Evolutionary conservation across 2,797 vertebrate genomes (phyloP).

Genomic region (Gymnothorax reevesii): DNA sequence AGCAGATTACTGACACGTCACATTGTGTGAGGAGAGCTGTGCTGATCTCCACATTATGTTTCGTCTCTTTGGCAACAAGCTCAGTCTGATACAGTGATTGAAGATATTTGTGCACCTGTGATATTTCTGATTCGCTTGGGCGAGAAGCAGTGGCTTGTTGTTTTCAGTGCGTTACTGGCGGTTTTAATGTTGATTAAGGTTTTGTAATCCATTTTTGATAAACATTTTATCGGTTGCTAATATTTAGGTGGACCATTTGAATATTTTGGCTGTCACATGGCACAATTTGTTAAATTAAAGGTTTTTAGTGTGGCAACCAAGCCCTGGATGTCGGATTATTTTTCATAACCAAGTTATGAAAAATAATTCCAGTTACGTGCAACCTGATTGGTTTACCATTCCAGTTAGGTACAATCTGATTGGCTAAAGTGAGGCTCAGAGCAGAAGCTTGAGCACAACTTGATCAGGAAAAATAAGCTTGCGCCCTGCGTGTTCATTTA

Average conservation of each 20-base stretch:
- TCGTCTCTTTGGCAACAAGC: conserved; percentile 31
- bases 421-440: too few species aligned
- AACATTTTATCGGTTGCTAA: background rate
- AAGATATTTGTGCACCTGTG: too few species aligned
- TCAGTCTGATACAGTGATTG: background rate
- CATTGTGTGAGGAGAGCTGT: conserved; percentile 34
- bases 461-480: too few species aligned
- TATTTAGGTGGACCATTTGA: background rate
- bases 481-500: background rate
- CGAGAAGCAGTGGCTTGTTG: background rate
- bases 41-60: background rate
- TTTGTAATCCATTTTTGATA: background rate
- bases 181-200: background rate
- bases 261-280: background rate
- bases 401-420: too few species aligned
- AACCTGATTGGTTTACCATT: too few species aligned
- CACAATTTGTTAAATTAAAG: background rate
- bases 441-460: too few species aligned
- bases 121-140: too few species aligned
- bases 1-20: conserved; percentile 51
- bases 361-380: too few species aligned
- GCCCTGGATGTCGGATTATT: too few species aligned
- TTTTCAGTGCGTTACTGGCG: background rate
- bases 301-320: background rate
- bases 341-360: too few species aligned